Evolutionary conservation across 1,140 invertebrate genomes (phyloP), one percentile per base, ranked within the genome.

Genomic region (Psilanteris sp.): DNA sequence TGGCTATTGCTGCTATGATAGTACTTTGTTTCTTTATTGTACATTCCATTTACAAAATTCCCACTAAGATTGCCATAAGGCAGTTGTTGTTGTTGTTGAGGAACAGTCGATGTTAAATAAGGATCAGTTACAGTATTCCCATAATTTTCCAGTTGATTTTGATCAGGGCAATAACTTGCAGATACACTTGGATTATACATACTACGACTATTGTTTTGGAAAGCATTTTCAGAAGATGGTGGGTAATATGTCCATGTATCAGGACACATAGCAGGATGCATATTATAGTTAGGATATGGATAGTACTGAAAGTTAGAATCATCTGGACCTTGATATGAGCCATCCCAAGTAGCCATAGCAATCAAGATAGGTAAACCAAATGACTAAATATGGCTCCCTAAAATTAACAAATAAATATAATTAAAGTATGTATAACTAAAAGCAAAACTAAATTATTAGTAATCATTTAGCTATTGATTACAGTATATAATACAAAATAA

Each of bases 271-370:
- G 36, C 41, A 0, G 54, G 50, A 15, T 46, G n/a, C 4, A 62
- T 14, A 29, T 67, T 75, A 13, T 75, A 78, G 32, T 80, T 72
- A 1, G 81, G 52, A n/a, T 78, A 81, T 0, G 71, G 20, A 13
- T 70, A 70, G 31, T 82, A 80, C 7, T 54, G 68, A 37, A 77
- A 85, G 50, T 79, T 82, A 6, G 81, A 55, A 43, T 83, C 85
- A 4, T 85, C 84, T 9, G 78, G 67, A 3, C 76, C 83, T 11
- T 77, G 71, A 39, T 84, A 83, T 2, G 87, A 88, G 31, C 87
- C 87, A 55, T 88, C 81, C 87, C 87, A 88, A 20, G 84, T 86
- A 29, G 87, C 87, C 87, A 88, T 88, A 44, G 14, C 16, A 39
- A 20, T n/a, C n/a, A n/a, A 20, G 34, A n/a, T n/a, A n/a, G n/a